Evolutionary conservation across 2,797 vertebrate species (phyloP).

Genomic region (Synaphobranchus kaupii): DNA sequence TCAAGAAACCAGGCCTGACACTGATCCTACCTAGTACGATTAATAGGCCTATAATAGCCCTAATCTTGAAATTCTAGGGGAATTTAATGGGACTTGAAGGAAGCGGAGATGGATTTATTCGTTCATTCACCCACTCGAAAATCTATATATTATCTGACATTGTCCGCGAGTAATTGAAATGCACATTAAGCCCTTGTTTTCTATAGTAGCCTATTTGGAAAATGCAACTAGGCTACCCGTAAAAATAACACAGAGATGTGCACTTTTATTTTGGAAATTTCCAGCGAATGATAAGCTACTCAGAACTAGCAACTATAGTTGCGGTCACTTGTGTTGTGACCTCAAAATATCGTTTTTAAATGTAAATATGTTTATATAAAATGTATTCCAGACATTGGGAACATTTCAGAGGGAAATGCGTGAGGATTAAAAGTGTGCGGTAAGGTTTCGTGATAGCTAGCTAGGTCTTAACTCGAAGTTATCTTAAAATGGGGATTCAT

Average conservation of each 20-base stretch:
- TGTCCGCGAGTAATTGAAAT: not conserved
- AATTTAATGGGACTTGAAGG: not conserved
- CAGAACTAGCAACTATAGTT: not conserved
- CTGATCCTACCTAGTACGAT: not conserved
- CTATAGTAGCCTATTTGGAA: not conserved
- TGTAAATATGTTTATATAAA: too few relatives aligned
- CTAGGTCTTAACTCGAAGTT: not conserved
- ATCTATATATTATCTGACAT: not conserved
- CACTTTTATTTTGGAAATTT: constrained; percentile 14
- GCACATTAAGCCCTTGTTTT: not conserved
- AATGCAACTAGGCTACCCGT: not conserved
- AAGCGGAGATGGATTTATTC: not conserved
- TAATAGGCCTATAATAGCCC: not conserved
- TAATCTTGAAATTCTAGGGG: not conserved
- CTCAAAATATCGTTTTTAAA: not conserved
- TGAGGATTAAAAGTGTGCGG: not conserved
- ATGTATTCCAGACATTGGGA: not conserved
- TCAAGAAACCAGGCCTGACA: not conserved
- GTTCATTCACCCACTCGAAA: not conserved
- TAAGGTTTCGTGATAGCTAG: too few relatives aligned
- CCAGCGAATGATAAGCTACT: not conserved
- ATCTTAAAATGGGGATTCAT: too few relatives aligned
- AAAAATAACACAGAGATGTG: constrained; percentile 31
- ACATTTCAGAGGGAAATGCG: not conserved
- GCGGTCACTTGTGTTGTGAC: not conserved